Conservation (phyloP, 2,888 invertebrate species). For the Drosophila recens region DNA sequence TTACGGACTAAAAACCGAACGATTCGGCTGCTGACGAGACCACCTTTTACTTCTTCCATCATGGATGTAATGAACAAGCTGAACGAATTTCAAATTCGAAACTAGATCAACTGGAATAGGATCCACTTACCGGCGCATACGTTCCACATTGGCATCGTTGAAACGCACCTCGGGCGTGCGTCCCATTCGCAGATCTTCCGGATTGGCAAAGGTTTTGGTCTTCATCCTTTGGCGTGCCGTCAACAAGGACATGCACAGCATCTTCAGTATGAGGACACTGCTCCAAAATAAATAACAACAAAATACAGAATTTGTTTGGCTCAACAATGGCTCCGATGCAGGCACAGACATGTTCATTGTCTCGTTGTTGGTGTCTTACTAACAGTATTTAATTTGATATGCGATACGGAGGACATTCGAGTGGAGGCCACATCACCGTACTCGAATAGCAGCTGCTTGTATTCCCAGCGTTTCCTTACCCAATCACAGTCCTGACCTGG, state of each 20-base stretch:
- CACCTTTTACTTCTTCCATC: no score
- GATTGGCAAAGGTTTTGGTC: conserved; percentile 85
- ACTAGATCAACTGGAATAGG: not conserved
- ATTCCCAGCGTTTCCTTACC: conserved; percentile 1
- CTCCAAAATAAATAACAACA: conserved; percentile 84
- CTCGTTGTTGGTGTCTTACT: conserved; percentile 22
- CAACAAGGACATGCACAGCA: conserved; percentile 84
- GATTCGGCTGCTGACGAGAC: no score
- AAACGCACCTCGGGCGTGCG: conserved; percentile 75
- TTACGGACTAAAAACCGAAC: no score
- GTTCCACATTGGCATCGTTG: conserved; percentile 86
- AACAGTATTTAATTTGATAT: not conserved
- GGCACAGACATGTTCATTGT: conserved; percentile 34
- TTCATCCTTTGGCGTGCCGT: conserved; percentile 82
- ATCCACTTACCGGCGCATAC: conserved; percentile 85
- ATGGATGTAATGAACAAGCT: no score
- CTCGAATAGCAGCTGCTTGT: not conserved
- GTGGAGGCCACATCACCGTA: conserved; percentile 1
- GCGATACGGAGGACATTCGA: not conserved
- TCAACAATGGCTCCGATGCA: conserved; percentile 51
- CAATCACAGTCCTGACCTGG: conserved; percentile 22
- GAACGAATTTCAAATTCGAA: no score
- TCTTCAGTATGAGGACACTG: conserved; percentile 84
- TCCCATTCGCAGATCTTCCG: conserved; percentile 83
- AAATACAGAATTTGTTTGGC: conserved; percentile 83